Percentiles rank a stretch among this genome's conserved stretches.
Evolutionary conservation across 2,888 invertebrate species (phyloP).

Genomic region (Cryptocephalus moraei): DNA sequence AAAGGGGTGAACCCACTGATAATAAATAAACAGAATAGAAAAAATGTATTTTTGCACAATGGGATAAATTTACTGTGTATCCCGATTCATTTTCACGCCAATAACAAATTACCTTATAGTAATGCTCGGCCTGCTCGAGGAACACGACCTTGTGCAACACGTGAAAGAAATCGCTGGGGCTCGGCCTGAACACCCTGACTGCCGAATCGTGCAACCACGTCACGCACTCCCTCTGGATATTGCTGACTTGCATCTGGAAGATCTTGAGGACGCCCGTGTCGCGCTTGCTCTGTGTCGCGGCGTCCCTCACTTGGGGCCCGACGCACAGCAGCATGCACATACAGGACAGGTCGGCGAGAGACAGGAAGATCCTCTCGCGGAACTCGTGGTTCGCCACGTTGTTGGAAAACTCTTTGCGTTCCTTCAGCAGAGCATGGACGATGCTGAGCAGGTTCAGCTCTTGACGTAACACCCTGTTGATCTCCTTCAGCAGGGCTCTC

Average conservation of each 20-base stretch:
- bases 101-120: slow-evolving; percentile 47
- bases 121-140: slow-evolving; percentile 67
- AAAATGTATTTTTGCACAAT: no score
- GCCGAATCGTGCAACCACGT: slow-evolving; percentile 83
- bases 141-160: slow-evolving; percentile 71
- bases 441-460: slow-evolving; percentile 74
- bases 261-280: slow-evolving; percentile 44
- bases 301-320: slow-evolving; percentile 63
- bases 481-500: slow-evolving; percentile 77
- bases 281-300: slow-evolving; percentile 40
- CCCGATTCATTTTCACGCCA: no score
- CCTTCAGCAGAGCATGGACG: slow-evolving; percentile 64
- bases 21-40: no score
- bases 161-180: slow-evolving; percentile 61
- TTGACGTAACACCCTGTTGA: slow-evolving; percentile 71
- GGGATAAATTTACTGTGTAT: no score
- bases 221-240: slow-evolving; percentile 77
- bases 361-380: slow-evolving; percentile 74
- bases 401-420: slow-evolving; percentile 49
- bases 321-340: slow-evolving; percentile 74
- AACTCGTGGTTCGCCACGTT: slow-evolving; percentile 55
- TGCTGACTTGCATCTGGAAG: slow-evolving; percentile 35
- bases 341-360: slow-evolving; percentile 75
- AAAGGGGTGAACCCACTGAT: no score
- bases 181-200: slow-evolving; percentile 57